Conservation (phyloP, 2,113 vertebrate genomes). For the Nothoprocta pentlandii region DNA sequence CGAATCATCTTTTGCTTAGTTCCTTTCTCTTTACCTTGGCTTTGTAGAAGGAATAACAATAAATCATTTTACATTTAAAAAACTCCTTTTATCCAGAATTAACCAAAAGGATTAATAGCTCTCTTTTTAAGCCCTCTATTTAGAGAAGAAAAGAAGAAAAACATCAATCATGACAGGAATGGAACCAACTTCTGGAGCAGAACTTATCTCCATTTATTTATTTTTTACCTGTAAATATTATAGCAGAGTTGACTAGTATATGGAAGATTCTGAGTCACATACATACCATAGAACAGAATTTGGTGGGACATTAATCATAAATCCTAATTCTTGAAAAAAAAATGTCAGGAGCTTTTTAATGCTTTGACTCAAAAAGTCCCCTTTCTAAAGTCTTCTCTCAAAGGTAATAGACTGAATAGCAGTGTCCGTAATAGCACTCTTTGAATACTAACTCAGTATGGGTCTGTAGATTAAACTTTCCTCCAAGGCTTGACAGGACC, state of each 20-base stretch:
- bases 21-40: neutral
- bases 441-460: neutral
- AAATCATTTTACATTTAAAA: slow-evolving; percentile 31
- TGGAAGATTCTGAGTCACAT: neutral
- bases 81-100: slow-evolving; percentile 5
- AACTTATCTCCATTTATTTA: neutral
- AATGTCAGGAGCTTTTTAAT: neutral
- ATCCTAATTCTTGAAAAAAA: neutral
- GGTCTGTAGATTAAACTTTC: slow-evolving; percentile 6
- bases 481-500: slow-evolving; percentile 27
- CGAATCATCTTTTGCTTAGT: neutral
- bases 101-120: slow-evolving; percentile 7
- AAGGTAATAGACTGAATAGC: neutral
- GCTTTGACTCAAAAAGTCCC: neutral
- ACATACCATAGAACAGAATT: neutral
- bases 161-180: neutral
- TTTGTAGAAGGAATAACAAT: slow-evolving; percentile 23
- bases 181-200: neutral
- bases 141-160: neutral
- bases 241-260: neutral
- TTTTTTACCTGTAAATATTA: neutral
- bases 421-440: neutral
- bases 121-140: neutral
- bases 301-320: neutral
- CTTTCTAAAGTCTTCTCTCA: neutral